A percentile compares a stretch with the other conserved stretches of the same genome.
These are phyloP conservation scores for Gymnocheta viridis DNA, from an alignment of 2,888 invertebrate species.

Conservation along the genomic window DNA sequence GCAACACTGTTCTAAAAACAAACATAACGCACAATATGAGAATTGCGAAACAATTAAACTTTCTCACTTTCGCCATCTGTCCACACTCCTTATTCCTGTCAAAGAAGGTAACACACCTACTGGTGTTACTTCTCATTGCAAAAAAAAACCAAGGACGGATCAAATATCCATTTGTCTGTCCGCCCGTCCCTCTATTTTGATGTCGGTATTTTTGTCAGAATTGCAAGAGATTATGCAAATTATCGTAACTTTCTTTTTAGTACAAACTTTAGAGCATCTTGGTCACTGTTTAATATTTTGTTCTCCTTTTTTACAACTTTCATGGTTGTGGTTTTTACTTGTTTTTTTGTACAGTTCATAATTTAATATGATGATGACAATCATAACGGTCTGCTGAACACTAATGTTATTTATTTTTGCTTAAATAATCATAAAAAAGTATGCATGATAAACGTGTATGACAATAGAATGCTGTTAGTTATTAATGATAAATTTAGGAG, in stretches of 20 bases:
- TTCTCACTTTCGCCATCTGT: too few species aligned
- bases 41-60: too few species aligned
- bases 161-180: too few species aligned
- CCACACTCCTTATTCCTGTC: too few species aligned
- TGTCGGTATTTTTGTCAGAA: too few species aligned
- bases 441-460: conserved; percentile 7
- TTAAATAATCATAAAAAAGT: conserved; percentile 48
- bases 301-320: background rate
- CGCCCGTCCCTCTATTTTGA: too few species aligned
- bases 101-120: too few species aligned
- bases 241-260: background rate
- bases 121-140: too few species aligned
- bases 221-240: too few species aligned
- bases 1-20: too few species aligned
- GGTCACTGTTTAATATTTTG: conserved; percentile 20
- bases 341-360: conserved; percentile 41
- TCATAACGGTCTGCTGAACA: conserved; percentile 66
- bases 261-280: background rate
- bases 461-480: background rate
- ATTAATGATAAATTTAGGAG: background rate
- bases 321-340: background rate
- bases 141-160: too few species aligned
- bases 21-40: too few species aligned
- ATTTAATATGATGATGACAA: conserved; percentile 65
- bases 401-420: conserved; percentile 63